phyloP scores from a whole-genome alignment of 2,888 invertebrate species.

The Eupithecia exiguata region DNA sequence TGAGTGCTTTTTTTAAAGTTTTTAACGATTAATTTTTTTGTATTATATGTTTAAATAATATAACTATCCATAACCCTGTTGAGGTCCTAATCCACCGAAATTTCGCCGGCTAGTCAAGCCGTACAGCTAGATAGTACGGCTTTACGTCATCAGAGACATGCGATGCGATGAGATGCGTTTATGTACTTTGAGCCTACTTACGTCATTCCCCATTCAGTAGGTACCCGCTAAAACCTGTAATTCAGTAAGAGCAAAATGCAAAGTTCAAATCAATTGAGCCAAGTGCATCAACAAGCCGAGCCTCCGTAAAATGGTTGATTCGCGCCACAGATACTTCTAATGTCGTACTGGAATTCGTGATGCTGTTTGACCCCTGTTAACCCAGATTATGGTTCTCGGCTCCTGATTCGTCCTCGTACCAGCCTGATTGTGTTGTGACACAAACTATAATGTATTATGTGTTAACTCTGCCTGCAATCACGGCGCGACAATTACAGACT shows the following conservation, averaged over 20 bases:
- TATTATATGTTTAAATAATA: too few relatives aligned
- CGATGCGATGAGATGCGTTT: too few relatives aligned
- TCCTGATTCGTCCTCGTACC: constrained; percentile 82
- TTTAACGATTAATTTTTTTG: too few relatives aligned
- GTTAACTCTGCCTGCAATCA: constrained; percentile 84
- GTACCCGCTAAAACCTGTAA: constrained; percentile 32
- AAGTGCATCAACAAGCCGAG: constrained; percentile 51
- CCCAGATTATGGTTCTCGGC: constrained; percentile 87
- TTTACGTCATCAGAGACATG: too few relatives aligned
- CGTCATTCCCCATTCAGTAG: constrained; percentile 3
- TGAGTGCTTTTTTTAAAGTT: too few relatives aligned
- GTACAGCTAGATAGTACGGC: too few relatives aligned
- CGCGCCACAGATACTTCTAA: constrained; percentile 84
- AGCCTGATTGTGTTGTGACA: constrained; percentile 84
- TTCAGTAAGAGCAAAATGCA: constrained; percentile 32
- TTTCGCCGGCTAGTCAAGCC: too few relatives aligned
- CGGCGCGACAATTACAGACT: constrained; percentile 81
- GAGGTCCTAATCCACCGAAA: too few relatives aligned
- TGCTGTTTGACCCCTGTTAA: constrained; percentile 90
- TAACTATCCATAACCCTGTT: too few relatives aligned
- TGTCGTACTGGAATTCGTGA: constrained; percentile 87
- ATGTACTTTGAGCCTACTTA: neutral
- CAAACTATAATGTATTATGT: constrained; percentile 85
- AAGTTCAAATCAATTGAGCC: constrained; percentile 39
- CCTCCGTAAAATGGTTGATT: constrained; percentile 76